Conservation (phyloP, 2,113 vertebrate species). For the Rhabdomys dilectus region DNA sequence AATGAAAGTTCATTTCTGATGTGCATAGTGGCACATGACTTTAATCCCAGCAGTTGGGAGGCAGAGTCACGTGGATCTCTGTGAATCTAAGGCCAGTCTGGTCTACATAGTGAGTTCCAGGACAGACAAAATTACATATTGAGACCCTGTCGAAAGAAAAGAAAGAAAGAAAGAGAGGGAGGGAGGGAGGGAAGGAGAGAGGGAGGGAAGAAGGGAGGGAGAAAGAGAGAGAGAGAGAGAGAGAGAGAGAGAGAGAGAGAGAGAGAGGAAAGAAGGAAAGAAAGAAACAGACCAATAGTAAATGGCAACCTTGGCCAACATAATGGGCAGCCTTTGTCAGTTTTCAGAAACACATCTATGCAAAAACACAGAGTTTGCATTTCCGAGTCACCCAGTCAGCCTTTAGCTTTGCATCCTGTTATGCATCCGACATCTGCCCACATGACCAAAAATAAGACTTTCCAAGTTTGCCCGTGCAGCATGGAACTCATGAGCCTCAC, state of each 20-base stretch:
- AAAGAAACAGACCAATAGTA: not conserved
- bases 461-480: not conserved
- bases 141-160: not conserved
- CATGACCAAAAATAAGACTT: not conserved
- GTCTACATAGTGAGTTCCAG: not conserved
- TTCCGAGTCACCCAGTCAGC: not conserved
- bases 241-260: too few relatives aligned
- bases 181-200: too few relatives aligned
- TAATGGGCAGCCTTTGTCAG: not conserved
- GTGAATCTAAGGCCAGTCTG: not conserved
- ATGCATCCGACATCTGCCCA: not conserved
- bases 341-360: too few relatives aligned
- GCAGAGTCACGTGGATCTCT: not conserved
- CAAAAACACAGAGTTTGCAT: not conserved
- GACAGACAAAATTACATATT: not conserved
- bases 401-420: not conserved
- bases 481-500: not conserved
- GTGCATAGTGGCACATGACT: not conserved
- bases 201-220: rapidly evolving
- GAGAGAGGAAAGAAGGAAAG: too few relatives aligned
- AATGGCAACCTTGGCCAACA: not conserved
- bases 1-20: not conserved
- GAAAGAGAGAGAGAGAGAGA: too few relatives aligned
- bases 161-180: too few relatives aligned
- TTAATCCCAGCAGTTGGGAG: not conserved